Evolutionary conservation across 2,888 invertebrate species (phyloP), one percentile per base, ranked within the genome.

Genomic region (Diaperis boleti): DNA sequence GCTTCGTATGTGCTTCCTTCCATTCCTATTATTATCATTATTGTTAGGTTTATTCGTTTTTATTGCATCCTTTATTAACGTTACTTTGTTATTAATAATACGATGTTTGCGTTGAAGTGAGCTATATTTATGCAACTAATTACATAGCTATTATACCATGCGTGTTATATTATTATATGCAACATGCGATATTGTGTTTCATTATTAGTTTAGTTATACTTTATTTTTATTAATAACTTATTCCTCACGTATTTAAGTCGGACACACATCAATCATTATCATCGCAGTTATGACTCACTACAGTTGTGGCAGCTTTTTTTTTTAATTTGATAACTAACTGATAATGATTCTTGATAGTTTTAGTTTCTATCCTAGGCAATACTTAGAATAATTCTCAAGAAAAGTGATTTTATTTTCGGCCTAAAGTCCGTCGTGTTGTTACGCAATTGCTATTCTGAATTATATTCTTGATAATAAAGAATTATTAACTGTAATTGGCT

Each of bases 91-190:
- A 72, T 72, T 71, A 67, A 72, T 72, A 72, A 70, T 73, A 69
- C 64, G 69, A 70, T 68, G 69, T 73, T 76, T 73, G 70, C 69
- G 73, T 74, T 74, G 72, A 76, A 71, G 67, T 68, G 72, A 72
- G 70, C 73, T 74, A 71, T 76, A 75, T 76, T 78, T 77, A 74
- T 76, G 69, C 71, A 70, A 75, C 72, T 75, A 76, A 76, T 76
- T 75, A 75, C 69, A 68, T 72, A 67, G 70, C 72, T 75, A 72
- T 75, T 73, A 72, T 74, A 72, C 71, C 73, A 67, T 74, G 72
- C 74, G 72, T 74, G 75, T 73, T 75, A 70, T 70, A 69, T 66
- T 69, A 69, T 72, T 65, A 70, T 73, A 68, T 69, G 64, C 68
- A 68, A 70, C 76, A 76, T 78, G 77, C 76, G 74, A 78, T 72